Evolutionary conservation across 2,797 vertebrate species (phyloP).

Genomic region (Ciconia nigra): DNA sequence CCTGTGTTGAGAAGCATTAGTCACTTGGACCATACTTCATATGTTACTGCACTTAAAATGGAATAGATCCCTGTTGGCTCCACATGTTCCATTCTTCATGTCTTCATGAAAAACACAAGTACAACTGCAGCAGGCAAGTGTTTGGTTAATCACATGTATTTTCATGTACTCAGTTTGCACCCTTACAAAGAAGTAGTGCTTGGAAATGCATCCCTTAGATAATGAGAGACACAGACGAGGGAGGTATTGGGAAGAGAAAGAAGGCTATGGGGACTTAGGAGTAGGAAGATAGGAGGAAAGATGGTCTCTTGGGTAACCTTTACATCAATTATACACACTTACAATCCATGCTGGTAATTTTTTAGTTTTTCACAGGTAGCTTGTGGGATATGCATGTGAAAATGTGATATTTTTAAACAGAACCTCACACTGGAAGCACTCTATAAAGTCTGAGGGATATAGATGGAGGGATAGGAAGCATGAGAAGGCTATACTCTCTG

Average conservation of each 20-base stretch:
- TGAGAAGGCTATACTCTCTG: not conserved
- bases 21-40: not conserved
- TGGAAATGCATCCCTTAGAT: not conserved
- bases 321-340: not conserved
- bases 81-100: not conserved
- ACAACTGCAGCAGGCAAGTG: not conserved
- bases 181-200: not conserved
- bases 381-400: not conserved
- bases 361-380: not conserved
- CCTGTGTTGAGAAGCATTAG: not conserved
- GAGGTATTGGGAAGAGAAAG: not conserved
- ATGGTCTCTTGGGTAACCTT: not conserved
- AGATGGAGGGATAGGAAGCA: not conserved
- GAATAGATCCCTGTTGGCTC: not conserved
- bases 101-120: not conserved
- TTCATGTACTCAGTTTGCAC: not conserved
- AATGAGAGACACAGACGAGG: not conserved
- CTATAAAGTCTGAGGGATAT: not conserved
- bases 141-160: not conserved
- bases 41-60: not conserved
- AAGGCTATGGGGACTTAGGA: not conserved
- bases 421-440: not conserved
- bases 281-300: not conserved
- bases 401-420: not conserved
- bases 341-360: not conserved